Base-by-base conservation (phyloP, 2,113 vertebrate species). In the Phylloscopus trochiloides region DNA sequence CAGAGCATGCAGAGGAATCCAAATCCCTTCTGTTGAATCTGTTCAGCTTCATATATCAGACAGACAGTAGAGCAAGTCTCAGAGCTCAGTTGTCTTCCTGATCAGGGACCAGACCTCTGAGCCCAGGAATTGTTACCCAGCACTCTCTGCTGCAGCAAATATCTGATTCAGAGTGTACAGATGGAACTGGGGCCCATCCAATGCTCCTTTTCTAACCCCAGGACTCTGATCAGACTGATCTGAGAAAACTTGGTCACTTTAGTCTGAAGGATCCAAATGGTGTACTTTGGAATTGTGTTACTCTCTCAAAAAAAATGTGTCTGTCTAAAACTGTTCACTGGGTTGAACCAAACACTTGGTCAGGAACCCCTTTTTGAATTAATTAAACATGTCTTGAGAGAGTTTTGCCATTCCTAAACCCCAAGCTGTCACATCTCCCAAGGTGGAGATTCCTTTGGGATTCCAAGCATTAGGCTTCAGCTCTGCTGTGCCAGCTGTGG, bases 401-500 rank as follows among this genome's bases (percentile, higher is more conserved):
- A 61, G 7, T 8, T 5, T 66, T 55, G 32, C n/a, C 28, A 26
- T 83, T 76, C 72, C 43, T 77, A 70, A 86, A 58, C 36, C 31
- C 40, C 10, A 83, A 9, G 24, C 20, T 65, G 17, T 51, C 25
- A 14, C n/a, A 45, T 55, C 21, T 76, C 36, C 67, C 31, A 32
- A 7, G 22, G 9, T 42, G 28, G 9, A 34, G 34, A 34, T 34
- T 34, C 34, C 21, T 18, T 2, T 19, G 40, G 66, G 5, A 31
- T 50, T 86, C 52, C 48, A 43, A 17, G 50, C 0, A 3, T 1
- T 43, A n/a, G 24, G 26, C 24, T 2, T 75, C 71, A 75, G 66
- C n/a, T 72, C 86, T 10, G 12, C 54, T 72, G 3, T 24, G 36
- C 34, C 51, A 55, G 1, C 31, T 80, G 50, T 0, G 0, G 20